Base-by-base conservation (phyloP, 2,113 vertebrate species). In the Albula goreensis region DNA sequence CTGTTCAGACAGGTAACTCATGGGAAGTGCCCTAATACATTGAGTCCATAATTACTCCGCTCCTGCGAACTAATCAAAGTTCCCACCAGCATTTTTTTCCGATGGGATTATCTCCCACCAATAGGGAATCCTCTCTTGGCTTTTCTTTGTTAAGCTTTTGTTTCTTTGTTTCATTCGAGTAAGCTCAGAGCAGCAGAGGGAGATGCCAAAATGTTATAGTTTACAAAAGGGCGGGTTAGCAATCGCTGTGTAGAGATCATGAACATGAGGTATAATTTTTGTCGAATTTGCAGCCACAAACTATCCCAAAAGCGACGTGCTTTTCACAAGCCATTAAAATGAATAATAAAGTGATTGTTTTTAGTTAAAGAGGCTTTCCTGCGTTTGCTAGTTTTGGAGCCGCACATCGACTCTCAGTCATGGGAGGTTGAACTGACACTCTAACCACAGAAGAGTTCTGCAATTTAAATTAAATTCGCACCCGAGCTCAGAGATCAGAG, bases 41-140 rank as follows among this genome's bases (percentile, higher is more conserved):
- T 85, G 78, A 85, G 85, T 50, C 15, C 48, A 66, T 85, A 85
- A 85, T 85, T 66, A 85, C 15, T 63, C 48, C 12, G 78, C 78
- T 80, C 53, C 48, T 25, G 50, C 31, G 48, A 50, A 12, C 22
- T 5, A 25, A 57, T 66, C 84, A 80, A 48, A 0, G 48, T 80
- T 81, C 85, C 85, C 49, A 50, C 78, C 41, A 56, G 78, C 17
- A 17, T 50, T 12, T 57, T 25, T 70, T 48, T 81, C 56, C 3
- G 49, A 31, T 17, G 48, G 85, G 85, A 85, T 85, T 80, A 85
- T 66, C 78, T 66, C 22, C 85, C 19, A 10, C 50, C 57, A 50
- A 8, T 19, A 41, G 7, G 9, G 48, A 50, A 6, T 19, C 8
- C 57, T 57, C 8, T 6, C 19, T 15, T 80, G 63, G 79, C 31